Percentiles rank a stretch among this genome's conserved stretches.
Conservation (phyloP, 2,888 invertebrate genomes). For the Phrixothrix hirtus region DNA sequence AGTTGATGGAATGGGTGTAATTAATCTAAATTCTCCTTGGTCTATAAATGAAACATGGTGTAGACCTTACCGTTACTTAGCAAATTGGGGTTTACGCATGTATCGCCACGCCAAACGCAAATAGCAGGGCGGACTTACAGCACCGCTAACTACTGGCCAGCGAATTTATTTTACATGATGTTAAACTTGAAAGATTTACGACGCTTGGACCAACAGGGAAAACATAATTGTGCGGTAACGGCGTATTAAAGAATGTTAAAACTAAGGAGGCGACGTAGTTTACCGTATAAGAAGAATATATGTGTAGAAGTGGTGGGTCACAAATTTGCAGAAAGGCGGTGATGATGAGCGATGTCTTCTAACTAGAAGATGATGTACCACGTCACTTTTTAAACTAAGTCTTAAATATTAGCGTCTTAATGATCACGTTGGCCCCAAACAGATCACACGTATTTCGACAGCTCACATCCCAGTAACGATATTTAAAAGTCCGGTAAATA, state of each 20-base stretch:
- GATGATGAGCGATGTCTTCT: slow-evolving; percentile 6
- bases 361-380: slow-evolving; percentile 12
- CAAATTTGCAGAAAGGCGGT: background rate
- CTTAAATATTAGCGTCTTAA: slow-evolving; percentile 8
- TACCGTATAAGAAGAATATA: slow-evolving; percentile 25
- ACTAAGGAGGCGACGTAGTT: slow-evolving; percentile 5
- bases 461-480: slow-evolving; percentile 25
- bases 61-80: slow-evolving; percentile 10
- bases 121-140: slow-evolving; percentile 24
- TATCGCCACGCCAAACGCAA: slow-evolving; percentile 28
- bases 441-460: slow-evolving; percentile 17
- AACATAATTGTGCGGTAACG: too few relatives aligned
- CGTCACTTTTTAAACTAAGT: slow-evolving; percentile 17
- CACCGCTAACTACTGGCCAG: too few relatives aligned
- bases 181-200: too few relatives aligned
- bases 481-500: slow-evolving; percentile 16
- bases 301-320: too few relatives aligned
- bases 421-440: slow-evolving; percentile 22
- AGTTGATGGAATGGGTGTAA: too few relatives aligned
- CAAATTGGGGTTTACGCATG: slow-evolving; percentile 25
- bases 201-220: too few relatives aligned
- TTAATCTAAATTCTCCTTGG: background rate
- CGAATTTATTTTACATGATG: too few relatives aligned
- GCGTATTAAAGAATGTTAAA: too few relatives aligned
- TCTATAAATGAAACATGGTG: slow-evolving; percentile 5